phyloP scores from a whole-genome alignment of 2,888 invertebrate genomes.

The Podabrus alpinus region DNA sequence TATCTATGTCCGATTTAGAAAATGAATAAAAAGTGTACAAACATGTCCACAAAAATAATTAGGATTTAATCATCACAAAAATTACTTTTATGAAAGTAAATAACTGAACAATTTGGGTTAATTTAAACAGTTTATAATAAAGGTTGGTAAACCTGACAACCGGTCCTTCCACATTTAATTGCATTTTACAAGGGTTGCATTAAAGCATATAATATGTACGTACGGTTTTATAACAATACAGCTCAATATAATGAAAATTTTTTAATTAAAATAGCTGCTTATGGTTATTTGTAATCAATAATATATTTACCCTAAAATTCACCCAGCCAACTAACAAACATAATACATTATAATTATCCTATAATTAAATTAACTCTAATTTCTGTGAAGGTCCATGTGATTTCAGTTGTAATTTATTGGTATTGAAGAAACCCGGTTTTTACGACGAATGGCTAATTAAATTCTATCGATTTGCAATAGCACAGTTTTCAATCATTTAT shows the following conservation, averaged over 20 bases:
- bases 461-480: background rate
- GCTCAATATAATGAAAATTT: background rate
- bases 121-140: background rate
- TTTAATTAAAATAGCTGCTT: background rate
- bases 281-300: background rate
- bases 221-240: background rate
- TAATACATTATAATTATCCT: background rate
- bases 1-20: no score
- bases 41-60: background rate
- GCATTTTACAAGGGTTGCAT: background rate
- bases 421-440: background rate
- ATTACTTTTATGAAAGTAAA: background rate
- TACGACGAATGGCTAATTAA: background rate
- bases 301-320: background rate
- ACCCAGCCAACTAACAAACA: background rate
- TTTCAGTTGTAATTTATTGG: background rate
- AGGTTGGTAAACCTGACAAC: background rate
- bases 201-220: background rate
- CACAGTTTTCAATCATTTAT: background rate
- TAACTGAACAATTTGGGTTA: background rate
- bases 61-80: background rate
- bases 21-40: background rate
- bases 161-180: background rate
- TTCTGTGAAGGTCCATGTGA: background rate
- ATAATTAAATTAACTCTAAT: background rate